phyloP scores from a whole-genome alignment of 2,888 invertebrate species.

The Camponotus fellah region DNA sequence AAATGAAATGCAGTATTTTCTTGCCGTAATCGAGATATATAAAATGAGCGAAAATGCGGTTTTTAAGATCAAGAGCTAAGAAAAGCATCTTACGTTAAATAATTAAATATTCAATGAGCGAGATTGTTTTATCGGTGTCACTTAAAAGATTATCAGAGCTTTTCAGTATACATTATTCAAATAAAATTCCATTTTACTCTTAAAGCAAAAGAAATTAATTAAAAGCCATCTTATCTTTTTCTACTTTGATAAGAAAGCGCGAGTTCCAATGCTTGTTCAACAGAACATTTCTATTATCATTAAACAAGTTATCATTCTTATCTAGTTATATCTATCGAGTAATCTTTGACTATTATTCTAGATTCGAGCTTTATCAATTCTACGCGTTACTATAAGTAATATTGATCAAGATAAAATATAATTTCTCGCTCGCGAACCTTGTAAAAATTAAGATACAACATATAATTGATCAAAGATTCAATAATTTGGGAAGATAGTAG shows the following conservation, averaged over 20 bases:
- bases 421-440: neutral
- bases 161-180: neutral
- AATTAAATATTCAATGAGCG: constrained; percentile 4
- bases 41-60: neutral
- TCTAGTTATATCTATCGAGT: neutral
- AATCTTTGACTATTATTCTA: neutral
- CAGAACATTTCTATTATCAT: neutral
- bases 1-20: constrained; percentile 5
- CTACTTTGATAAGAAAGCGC: neutral
- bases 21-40: neutral
- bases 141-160: neutral
- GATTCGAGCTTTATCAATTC: neutral
- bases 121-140: constrained; percentile 9
- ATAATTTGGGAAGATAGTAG: constrained; percentile 76
- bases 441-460: constrained; percentile 50
- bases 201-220: neutral
- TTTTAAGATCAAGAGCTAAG: neutral
- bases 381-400: neutral
- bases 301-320: neutral
- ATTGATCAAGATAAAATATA: neutral
- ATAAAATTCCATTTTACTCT: neutral
- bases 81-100: neutral
- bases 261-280: neutral
- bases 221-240: neutral
- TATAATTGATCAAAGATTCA: constrained; percentile 77